Evolutionary conservation across 2,888 invertebrate genomes (phyloP), one percentile per base, ranked within the genome.

Genomic region (Apomyelois bistriatella): DNA sequence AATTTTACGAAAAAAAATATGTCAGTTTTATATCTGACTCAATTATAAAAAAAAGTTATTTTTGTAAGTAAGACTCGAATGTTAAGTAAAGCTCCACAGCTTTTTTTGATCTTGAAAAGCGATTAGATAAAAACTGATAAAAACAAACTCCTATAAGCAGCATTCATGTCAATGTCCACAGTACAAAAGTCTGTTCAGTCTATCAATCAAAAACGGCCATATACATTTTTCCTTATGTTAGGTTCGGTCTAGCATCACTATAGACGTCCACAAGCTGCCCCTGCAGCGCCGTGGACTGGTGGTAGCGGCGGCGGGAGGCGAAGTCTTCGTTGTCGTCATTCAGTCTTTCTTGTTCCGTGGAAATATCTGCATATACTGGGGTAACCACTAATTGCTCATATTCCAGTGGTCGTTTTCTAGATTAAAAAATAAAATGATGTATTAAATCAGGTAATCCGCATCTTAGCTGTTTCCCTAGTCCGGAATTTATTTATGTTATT

Each of bases 291-390:
- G 96, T 94, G 30, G 96, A 96, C 79, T 98, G 98, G 87, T 99
- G 99, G 85, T 98, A 99, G 62, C 97, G 94, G 66, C 96, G 94
- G 61, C 99, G 93, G 53, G 95, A 95, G 8, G 98, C 95, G 85
- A 98, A 99, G 85, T 99, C 99, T 82, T 96, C 95, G 82, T 98
- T 99, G 74, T 98, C 97, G 74, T 98, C 98, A 63, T 98, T 99
- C 51, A 98, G 88, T 74, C 98, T 96, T 56, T 97, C 94, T 52
- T 97, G 94, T 61, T 94, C 94, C 35, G 97, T 92, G 61, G 95
- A 93, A 32, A 97, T 93, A 52, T 94, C 95, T 0, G 95, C 94
- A 79, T 95, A 95, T 9, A 94, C 93, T 0, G 96, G 96, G 6
- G 96, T 95, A 53, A 97, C 96, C 3, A 97, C 95, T 62, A 97